Base-by-base conservation (phyloP, 64 coral and sea anemone genomes). In the Exaiptasia diaphana region DNA sequence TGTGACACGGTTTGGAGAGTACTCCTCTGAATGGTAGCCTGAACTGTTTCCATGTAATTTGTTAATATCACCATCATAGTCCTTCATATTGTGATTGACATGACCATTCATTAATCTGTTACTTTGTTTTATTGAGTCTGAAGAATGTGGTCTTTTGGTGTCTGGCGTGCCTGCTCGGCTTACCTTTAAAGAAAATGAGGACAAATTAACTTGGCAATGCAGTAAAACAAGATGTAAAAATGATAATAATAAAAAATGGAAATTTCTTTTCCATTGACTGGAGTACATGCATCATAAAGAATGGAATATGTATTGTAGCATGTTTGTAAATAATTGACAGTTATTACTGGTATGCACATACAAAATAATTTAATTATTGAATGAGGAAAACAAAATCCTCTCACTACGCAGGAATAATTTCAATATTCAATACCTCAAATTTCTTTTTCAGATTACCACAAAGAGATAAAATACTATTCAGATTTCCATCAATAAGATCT, bases 401-500 rank as follows among this genome's bases (percentile, higher is more conserved):
- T n/a, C n/a, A n/a, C n/a, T n/a, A n/a, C n/a, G n/a, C n/a, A n/a
- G n/a, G n/a, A n/a, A n/a, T n/a, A n/a, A n/a, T n/a, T n/a, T n/a
- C 58, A 62, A 31, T 13, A 23, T 40, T 53, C 18, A 30, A 38
- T 78, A 99, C 94, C 94, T 99, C 90, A 92, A 92, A 99, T 41
- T 83, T 75, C 68, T 44, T 74, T 41, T 81, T 84, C 6, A 99
- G 61, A 85, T 84, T 81, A 38, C 85, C 52, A 56, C 90, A 92
- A 22, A 99, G 80, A 31, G 46, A 80, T 22, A 99, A 54, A 52
- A 99, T 76, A 83, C 83, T 85, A 38, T 88, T 99, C 25, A 92
- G 50, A 74, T 87, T 99, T 37, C 94, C 94, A 64, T 99, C 94
- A 56, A 99, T 89, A 11, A 99, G 85, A 80, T 99, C 94, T 99